Evolutionary conservation across 2,113 vertebrate genomes (phyloP).

Genomic region (Balaenoptera acutorostrata): DNA sequence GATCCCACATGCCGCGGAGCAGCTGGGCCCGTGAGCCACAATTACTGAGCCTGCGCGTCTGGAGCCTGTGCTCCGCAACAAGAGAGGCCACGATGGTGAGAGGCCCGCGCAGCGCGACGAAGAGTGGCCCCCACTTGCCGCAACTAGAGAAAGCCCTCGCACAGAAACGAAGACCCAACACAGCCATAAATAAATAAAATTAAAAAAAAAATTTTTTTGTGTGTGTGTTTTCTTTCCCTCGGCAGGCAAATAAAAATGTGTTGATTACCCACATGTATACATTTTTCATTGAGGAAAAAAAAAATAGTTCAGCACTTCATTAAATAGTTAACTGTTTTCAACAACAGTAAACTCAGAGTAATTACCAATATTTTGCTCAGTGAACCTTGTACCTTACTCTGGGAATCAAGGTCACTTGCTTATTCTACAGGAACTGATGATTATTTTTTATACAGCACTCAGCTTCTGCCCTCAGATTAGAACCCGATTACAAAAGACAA

Average conservation of each 20-base stretch:
- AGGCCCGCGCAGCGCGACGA: too few species aligned
- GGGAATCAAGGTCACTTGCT: neutral
- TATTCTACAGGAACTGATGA: conserved; percentile 1
- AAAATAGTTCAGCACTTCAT: conserved; percentile 39
- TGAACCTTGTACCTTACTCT: neutral
- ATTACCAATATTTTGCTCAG: conserved; percentile 39
- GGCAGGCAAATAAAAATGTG: neutral
- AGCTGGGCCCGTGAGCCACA: too few species aligned
- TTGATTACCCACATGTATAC: neutral
- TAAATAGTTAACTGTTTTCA: conserved; percentile 60
- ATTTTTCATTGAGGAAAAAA: conserved; percentile 38
- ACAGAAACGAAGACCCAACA: too few species aligned
- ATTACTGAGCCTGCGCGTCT: too few species aligned
- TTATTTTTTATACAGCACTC: neutral
- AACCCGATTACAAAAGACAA: neutral
- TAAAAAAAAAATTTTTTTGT: too few species aligned
- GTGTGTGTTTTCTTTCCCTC: neutral
- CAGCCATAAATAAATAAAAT: too few species aligned
- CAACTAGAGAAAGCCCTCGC: too few species aligned
- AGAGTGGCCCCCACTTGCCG: too few species aligned
- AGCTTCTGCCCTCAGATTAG: neutral
- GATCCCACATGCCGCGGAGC: too few species aligned
- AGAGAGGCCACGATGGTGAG: too few species aligned
- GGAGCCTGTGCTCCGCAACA: too few species aligned
- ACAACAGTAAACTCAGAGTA: conserved; percentile 53